These are phyloP conservation scores for Eriosoma lanigerum DNA, from an alignment of 1,140 invertebrate species.

Conservation along the genomic window DNA sequence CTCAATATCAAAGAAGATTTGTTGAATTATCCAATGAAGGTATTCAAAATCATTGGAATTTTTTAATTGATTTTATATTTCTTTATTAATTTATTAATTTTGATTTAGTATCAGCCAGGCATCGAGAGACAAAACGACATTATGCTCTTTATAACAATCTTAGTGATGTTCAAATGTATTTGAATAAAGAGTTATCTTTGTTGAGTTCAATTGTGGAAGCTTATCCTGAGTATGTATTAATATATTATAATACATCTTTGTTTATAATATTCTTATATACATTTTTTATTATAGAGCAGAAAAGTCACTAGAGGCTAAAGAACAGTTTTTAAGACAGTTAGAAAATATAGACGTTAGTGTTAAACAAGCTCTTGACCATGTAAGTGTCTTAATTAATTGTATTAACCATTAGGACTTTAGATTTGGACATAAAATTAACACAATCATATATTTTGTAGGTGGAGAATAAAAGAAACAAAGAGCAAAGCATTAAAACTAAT, in stretches of 20 bases:
- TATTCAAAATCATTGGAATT: conserved; percentile 59
- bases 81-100: conserved; percentile 32
- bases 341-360: conserved; percentile 84
- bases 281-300: conserved; percentile 64
- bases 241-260: neutral
- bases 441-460: conserved; percentile 57
- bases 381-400: conserved; percentile 56
- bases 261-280: conserved; percentile 43
- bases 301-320: conserved; percentile 69
- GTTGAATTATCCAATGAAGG: conserved; percentile 96
- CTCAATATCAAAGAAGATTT: conserved; percentile 93
- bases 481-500: conserved; percentile 72
- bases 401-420: neutral
- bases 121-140: conserved; percentile 96
- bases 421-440: neutral
- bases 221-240: conserved; percentile 77
- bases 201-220: conserved; percentile 93
- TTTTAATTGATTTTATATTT: neutral
- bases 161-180: conserved; percentile 89
- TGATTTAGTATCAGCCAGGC: conserved; percentile 82
- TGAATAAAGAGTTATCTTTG: conserved; percentile 86
- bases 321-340: conserved; percentile 86
- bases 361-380: conserved; percentile 77
- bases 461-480: conserved; percentile 65
- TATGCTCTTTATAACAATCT: conserved; percentile 94